Percentiles rank a stretch among this genome's conserved stretches.
Conservation (phyloP, 1,140 invertebrate species). For the Aphidius gifuensis region DNA sequence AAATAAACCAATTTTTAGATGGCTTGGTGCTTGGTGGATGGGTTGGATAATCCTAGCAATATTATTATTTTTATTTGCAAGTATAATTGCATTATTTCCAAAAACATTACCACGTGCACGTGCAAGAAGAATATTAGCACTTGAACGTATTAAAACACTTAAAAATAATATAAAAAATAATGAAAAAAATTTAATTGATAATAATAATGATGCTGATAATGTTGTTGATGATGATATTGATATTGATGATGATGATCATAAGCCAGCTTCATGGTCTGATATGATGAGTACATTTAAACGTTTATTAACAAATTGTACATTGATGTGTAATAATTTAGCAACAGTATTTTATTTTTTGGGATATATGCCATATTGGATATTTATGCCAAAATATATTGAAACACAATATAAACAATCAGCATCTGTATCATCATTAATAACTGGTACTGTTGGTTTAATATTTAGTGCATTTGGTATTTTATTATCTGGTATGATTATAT, state of each 20-base stretch:
- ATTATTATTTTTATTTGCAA: slow-evolving; percentile 61
- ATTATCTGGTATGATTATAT: slow-evolving; percentile 66
- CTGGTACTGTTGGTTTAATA: slow-evolving; percentile 67
- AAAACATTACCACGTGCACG: slow-evolving; percentile 63
- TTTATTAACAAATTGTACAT: slow-evolving; percentile 62
- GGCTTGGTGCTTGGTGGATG: slow-evolving; percentile 78
- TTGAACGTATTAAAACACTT: slow-evolving; percentile 48
- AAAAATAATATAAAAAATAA: slow-evolving; percentile 25
- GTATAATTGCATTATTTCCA: slow-evolving; percentile 65
- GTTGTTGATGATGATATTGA: slow-evolving; percentile 22
- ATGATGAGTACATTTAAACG: slow-evolving; percentile 64
- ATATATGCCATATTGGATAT: slow-evolving; percentile 73
- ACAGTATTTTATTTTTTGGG: slow-evolving; percentile 70
- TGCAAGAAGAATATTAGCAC: slow-evolving; percentile 54
- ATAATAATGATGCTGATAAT: slow-evolving; percentile 41
- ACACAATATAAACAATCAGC: slow-evolving; percentile 72
- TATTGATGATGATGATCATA: slow-evolving; percentile 41
- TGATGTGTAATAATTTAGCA: slow-evolving; percentile 68
- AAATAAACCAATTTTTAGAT: slow-evolving; percentile 42
- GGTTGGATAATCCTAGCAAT: slow-evolving; percentile 73
- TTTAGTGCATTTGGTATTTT: slow-evolving; percentile 72
- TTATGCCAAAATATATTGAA: slow-evolving; percentile 75
- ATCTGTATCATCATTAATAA: slow-evolving; percentile 65
- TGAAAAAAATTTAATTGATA: slow-evolving; percentile 23
- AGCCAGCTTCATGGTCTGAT: slow-evolving; percentile 56